phyloP scores from a whole-genome alignment of 2,113 vertebrate genomes.

The Sphaerodactylus townsendi region DNA sequence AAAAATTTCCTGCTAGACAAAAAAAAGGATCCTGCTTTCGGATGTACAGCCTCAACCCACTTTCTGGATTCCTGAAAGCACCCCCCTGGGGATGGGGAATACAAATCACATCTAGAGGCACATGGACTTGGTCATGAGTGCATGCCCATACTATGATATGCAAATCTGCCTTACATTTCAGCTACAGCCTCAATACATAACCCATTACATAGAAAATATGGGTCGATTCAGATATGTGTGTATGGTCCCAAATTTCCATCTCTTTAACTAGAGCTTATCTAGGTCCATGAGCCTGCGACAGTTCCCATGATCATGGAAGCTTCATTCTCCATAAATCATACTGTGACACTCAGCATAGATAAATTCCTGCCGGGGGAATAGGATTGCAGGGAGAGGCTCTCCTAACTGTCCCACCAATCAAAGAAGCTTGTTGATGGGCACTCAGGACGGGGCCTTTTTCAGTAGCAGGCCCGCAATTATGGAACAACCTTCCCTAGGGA shows the following conservation, averaged over 20 bases:
- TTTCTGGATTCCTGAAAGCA: constrained; percentile 58
- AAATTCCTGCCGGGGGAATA: not conserved
- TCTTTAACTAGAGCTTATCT: not conserved
- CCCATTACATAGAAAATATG: not conserved
- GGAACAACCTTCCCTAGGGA: too few species aligned
- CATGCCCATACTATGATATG: not conserved
- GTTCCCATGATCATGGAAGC: not conserved
- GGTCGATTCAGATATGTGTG: not conserved
- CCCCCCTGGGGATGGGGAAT: not conserved
- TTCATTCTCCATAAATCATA: not conserved
- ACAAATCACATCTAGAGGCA: too few species aligned
- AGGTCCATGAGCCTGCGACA: not conserved
- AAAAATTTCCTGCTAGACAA: constrained; percentile 46
- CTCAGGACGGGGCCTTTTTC: too few species aligned
- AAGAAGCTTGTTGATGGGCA: too few species aligned
- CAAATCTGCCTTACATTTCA: not conserved
- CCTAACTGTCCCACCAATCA: too few species aligned
- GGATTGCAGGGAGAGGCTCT: too few species aligned
- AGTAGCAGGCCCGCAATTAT: too few species aligned
- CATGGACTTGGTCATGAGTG: not conserved
- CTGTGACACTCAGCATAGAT: not conserved
- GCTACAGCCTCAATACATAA: not conserved
- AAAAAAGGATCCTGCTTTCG: constrained; percentile 46
- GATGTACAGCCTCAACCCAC: constrained; percentile 33
- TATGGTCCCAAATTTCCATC: not conserved